Conservation (phyloP, 2,797 vertebrate species). For the Gila robusta region DNA sequence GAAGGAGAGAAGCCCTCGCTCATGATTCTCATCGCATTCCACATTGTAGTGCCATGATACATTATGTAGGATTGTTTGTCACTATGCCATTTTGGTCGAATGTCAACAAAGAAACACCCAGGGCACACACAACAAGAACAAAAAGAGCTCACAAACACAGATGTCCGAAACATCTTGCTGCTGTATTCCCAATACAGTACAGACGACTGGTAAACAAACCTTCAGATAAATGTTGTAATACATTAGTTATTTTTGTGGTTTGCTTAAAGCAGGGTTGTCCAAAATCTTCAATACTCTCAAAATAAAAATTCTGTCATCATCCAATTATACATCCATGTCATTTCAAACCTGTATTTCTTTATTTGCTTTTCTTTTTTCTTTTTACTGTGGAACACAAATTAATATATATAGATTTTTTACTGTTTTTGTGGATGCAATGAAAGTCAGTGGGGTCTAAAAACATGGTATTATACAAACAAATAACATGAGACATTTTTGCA, state of each 20-base stretch:
- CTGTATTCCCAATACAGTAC: neutral
- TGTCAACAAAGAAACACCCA: neutral
- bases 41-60: constrained; percentile 54
- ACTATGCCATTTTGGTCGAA: neutral
- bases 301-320: neutral
- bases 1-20: constrained; percentile 36
- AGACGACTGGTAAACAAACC: neutral
- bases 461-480: neutral
- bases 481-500: neutral
- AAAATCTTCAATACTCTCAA: neutral
- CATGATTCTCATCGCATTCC: constrained; percentile 36
- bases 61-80: constrained; percentile 22
- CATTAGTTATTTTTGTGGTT: neutral
- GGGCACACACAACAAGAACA: neutral
- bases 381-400: too few species aligned
- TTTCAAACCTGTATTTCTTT: neutral
- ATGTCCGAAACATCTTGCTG: neutral
- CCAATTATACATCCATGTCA: neutral
- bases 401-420: neutral
- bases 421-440: neutral
- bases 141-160: neutral
- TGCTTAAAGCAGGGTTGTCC: neutral
- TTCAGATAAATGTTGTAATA: neutral
- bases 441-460: neutral
- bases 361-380: neutral